phyloP scores from a whole-genome alignment of 2,797 vertebrate species.

The Anguilla anguilla region DNA sequence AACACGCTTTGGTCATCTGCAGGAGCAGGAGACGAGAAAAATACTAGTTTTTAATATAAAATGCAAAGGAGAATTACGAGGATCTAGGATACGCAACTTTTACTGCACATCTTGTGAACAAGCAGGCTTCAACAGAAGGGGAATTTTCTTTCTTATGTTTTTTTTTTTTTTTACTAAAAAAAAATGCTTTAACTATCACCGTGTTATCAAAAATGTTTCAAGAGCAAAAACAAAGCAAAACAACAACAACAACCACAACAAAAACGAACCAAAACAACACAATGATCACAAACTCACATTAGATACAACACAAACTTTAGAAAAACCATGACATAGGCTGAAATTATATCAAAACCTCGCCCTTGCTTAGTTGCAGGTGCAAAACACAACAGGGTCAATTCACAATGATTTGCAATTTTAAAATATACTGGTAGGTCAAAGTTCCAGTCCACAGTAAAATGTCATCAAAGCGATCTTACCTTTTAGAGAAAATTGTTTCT shows the following conservation, averaged over 20 bases:
- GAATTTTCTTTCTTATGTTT: too few relatives aligned
- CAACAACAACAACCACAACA: not conserved
- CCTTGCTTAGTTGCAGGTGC: not conserved
- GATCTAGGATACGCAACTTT: not conserved
- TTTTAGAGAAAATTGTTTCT: conserved; percentile 72
- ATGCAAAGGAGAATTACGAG: not conserved
- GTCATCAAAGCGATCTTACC: conserved; percentile 75
- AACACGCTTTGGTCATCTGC: conserved; percentile 94
- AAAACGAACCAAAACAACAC: not conserved
- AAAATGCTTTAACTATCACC: not conserved
- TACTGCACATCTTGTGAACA: not conserved
- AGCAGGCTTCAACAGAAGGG: not conserved
- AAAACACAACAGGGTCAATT: not conserved
- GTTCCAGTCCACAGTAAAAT: not conserved
- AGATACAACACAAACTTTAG: not conserved
- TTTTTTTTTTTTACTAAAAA: not conserved
- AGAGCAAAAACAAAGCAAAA: not conserved
- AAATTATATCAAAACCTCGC: not conserved
- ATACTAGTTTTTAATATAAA: not conserved
- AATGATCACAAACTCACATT: not conserved
- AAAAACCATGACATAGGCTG: not conserved
- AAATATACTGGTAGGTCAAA: not conserved
- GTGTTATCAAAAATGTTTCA: not conserved
- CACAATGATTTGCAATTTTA: not conserved
- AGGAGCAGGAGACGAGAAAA: conserved; percentile 10